Percentiles rank a stretch among this genome's conserved stretches.
phyloP scores from a whole-genome alignment of 2,113 vertebrate genomes.

The Amblyopsis rosae region DNA sequence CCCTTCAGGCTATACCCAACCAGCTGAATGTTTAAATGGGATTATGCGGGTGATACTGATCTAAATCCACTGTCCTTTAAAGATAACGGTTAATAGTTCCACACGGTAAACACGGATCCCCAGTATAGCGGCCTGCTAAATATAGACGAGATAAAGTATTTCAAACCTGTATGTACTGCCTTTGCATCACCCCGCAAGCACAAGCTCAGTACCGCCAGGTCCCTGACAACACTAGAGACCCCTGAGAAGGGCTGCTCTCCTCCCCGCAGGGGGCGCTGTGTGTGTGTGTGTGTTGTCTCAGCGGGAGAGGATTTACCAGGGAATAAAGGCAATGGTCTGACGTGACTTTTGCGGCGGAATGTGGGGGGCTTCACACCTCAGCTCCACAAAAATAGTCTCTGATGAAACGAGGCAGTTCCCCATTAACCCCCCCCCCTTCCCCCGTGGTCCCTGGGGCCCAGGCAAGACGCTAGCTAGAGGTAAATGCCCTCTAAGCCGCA shows the following conservation, averaged over 20 bases:
- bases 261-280: conserved; percentile 13
- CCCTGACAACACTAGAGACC: conserved; percentile 11
- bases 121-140: no score
- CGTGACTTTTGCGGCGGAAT: conserved; percentile 20
- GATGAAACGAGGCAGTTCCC: conserved; percentile 24
- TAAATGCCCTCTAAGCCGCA: conserved; percentile 62
- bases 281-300: conserved; percentile 24
- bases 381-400: conserved; percentile 45
- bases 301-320: conserved; percentile 43
- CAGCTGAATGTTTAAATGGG: no score
- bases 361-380: conserved; percentile 10
- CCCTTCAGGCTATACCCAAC: no score
- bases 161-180: no score
- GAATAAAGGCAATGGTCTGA: conserved; percentile 51
- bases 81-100: no score
- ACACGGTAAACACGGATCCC: no score
- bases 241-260: conserved; percentile 22
- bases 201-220: not conserved
- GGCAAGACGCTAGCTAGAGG: conserved; percentile 54
- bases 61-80: no score
- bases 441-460: conserved; percentile 52
- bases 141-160: no score
- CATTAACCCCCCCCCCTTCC: conserved; percentile 20
- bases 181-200: not conserved
- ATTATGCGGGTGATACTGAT: no score